phyloP scores from a whole-genome alignment of 2,113 vertebrate species.

The Eublepharis macularius region DNA sequence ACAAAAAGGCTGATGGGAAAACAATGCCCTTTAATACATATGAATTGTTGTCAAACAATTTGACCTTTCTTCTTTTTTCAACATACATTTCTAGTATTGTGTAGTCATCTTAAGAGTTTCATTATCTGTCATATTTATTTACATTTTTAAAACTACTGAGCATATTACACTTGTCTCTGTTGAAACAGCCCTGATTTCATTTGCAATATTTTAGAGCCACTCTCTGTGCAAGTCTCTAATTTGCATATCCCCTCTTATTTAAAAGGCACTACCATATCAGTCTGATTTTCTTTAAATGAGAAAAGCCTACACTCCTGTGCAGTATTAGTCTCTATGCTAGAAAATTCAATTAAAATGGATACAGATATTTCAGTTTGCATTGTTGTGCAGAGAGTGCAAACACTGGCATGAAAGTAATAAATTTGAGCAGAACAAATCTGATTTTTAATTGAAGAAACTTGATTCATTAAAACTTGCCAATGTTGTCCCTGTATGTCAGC shows the following conservation, averaged over 20 bases:
- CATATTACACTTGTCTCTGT: not conserved
- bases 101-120: not conserved
- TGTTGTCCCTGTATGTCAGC: not conserved
- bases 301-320: not conserved
- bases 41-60: not conserved
- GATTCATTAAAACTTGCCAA: not conserved
- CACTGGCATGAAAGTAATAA: not conserved
- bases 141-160: not conserved
- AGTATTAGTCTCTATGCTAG: not conserved
- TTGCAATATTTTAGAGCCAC: not conserved
- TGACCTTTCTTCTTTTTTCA: not conserved
- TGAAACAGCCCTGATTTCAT: not conserved
- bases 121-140: not conserved
- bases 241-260: not conserved
- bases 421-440: not conserved
- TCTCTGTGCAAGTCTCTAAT: not conserved
- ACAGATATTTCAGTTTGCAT: not conserved
- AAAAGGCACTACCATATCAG: not conserved
- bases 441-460: slow-evolving; percentile 16
- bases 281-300: not conserved
- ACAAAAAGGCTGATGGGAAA: too few relatives aligned
- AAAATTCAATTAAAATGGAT: slow-evolving; percentile 10
- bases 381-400: not conserved
- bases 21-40: too few relatives aligned
- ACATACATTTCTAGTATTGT: not conserved